These are phyloP conservation scores for Sterna hirundo DNA, from an alignment of 2,113 vertebrate species.

Conservation along the genomic window DNA sequence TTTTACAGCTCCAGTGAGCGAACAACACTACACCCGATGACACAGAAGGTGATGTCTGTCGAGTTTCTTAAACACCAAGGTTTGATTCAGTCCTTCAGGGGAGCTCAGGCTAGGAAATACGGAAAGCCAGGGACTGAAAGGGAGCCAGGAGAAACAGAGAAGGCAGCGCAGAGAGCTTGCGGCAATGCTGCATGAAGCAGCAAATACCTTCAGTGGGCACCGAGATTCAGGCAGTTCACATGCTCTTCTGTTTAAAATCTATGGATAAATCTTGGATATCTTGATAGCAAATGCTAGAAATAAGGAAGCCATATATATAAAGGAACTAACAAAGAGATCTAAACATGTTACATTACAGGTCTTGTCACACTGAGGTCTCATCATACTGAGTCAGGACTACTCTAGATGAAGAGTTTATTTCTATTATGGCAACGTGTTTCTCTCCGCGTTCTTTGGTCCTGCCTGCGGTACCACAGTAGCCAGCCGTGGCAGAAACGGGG, in stretches of 20 bases:
- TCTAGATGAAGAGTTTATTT: neutral
- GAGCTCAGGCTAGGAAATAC: neutral
- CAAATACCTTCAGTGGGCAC: neutral
- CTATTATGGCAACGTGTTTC: neutral
- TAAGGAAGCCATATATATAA: neutral
- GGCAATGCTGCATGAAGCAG: neutral
- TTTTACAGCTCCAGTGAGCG: conserved; percentile 9
- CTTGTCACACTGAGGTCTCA: neutral
- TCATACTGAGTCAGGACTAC: neutral
- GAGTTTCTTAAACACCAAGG: neutral
- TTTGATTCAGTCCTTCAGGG: neutral
- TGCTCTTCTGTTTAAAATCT: neutral
- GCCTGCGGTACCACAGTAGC: neutral
- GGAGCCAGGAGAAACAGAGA: neutral
- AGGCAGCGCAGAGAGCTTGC: neutral
- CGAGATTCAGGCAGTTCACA: neutral
- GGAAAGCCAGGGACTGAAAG: neutral
- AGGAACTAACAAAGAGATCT: neutral
- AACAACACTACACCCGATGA: neutral
- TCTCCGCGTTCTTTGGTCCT: neutral
- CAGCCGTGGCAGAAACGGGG: neutral
- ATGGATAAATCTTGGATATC: neutral
- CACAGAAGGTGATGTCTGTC: neutral
- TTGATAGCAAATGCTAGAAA: neutral
- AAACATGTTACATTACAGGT: rapidly evolving